These are phyloP conservation scores for Trogon melanurus DNA, from an alignment of 2,113 vertebrate species.

Conservation along the genomic window DNA sequence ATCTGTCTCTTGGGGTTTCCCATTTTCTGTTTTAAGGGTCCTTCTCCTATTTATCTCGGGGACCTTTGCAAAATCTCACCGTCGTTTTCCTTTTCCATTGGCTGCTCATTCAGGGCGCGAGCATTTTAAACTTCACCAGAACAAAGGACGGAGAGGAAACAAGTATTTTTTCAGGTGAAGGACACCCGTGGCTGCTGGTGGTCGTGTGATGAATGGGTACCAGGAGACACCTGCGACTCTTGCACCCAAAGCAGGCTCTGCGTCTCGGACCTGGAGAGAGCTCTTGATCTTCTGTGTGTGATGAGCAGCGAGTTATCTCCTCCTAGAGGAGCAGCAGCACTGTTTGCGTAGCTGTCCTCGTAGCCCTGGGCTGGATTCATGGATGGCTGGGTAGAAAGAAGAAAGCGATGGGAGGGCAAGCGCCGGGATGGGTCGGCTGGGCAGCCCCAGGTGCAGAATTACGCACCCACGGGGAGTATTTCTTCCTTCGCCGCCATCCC, in stretches of 20 bases:
- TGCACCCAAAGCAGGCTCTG: rapidly evolving
- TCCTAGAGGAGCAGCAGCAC: not conserved
- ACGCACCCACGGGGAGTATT: rapidly evolving
- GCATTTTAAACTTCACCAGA: not conserved
- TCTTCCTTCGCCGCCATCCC: rapidly evolving
- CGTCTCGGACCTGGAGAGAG: not conserved
- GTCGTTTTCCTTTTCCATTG: not conserved
- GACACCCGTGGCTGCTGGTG: not conserved
- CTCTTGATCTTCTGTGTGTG: not conserved
- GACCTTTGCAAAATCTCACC: not conserved
- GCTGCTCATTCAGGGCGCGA: not conserved
- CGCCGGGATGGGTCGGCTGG: rapidly evolving
- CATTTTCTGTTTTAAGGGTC: not conserved
- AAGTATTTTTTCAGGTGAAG: not conserved
- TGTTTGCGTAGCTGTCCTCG: not conserved
- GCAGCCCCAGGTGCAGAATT: not conserved
- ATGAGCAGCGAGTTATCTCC: not conserved
- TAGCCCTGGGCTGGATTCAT: not conserved
- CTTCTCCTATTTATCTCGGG: not conserved
- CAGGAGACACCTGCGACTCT: not conserved
- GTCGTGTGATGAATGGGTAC: not conserved
- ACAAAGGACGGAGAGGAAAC: not conserved
- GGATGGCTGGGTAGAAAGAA: not conserved
- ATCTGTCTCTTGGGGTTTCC: not conserved
- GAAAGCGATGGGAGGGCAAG: not conserved